Evolutionary conservation across 2,888 invertebrate genomes (phyloP).

Genomic region (Apotomis turbidana): DNA sequence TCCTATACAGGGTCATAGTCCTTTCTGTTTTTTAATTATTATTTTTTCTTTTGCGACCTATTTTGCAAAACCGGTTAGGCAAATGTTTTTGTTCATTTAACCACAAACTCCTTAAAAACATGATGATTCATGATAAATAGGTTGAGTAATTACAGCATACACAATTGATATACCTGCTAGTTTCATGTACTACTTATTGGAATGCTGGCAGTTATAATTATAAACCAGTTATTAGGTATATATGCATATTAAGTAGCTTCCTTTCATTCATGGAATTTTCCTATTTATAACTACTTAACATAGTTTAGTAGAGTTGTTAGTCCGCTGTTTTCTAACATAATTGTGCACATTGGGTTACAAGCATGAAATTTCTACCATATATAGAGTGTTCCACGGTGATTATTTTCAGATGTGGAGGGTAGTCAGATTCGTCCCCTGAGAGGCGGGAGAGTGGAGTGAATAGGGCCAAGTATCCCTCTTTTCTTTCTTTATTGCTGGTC

Average conservation of each 20-base stretch:
- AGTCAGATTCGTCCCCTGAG: too few species aligned
- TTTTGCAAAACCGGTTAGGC: constrained; percentile 15
- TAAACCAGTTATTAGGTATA: constrained; percentile 11
- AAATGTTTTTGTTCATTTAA: neutral
- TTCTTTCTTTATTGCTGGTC: too few species aligned
- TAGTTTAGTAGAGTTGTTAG: too few species aligned
- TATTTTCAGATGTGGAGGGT: too few species aligned
- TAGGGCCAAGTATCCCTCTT: too few species aligned
- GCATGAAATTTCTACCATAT: too few species aligned
- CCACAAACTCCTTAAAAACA: neutral
- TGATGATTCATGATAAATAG: constrained; percentile 1
- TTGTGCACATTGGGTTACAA: too few species aligned
- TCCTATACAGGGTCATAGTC: neutral
- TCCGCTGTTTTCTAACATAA: too few species aligned
- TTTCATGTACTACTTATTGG: neutral
- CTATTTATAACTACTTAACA: neutral
- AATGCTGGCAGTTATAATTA: constrained; percentile 13
- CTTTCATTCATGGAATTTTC: neutral
- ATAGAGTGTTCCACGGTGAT: too few species aligned
- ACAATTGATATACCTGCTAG: constrained; percentile 14
- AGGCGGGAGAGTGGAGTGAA: too few species aligned
- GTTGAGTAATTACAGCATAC: constrained; percentile 1
- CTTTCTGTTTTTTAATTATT: neutral
- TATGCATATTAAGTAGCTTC: neutral
- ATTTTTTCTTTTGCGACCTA: neutral